A percentile compares a stretch with the other conserved stretches of the same genome.
Conservation (phyloP, 1,140 invertebrate species). For the Drosophila dunni region DNA sequence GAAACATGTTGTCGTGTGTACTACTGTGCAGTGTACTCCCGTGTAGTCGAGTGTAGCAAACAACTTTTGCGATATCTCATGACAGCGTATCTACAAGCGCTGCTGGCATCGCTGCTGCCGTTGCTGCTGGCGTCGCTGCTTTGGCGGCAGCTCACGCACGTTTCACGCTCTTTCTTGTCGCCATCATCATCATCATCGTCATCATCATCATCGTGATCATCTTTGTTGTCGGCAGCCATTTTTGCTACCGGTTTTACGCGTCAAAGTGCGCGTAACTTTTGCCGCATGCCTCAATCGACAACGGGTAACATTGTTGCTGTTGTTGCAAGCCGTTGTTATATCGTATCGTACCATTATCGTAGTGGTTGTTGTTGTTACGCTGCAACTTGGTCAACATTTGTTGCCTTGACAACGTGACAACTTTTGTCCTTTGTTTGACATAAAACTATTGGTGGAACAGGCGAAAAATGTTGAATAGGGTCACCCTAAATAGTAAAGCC, state of each 20-base stretch:
- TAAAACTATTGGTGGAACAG: background rate
- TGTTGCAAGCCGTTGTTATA: conserved; percentile 18
- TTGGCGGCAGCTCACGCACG: conserved; percentile 61
- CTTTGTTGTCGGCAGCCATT: conserved; percentile 56
- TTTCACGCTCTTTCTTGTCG: conserved; percentile 68
- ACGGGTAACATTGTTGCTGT: conserved; percentile 58
- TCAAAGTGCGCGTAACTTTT: conserved; percentile 79
- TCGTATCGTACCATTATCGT: conserved; percentile 5
- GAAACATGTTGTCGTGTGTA: conserved; percentile 45
- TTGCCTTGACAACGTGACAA: conserved; percentile 48
- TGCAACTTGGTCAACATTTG: conserved; percentile 52
- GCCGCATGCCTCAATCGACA: conserved; percentile 67
- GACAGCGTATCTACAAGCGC: conserved; percentile 58
- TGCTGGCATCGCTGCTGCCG: conserved; percentile 50
- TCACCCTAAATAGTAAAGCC: background rate
- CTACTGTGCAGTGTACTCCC: background rate
- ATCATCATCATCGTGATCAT: conserved; percentile 14
- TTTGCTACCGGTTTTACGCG: conserved; percentile 80
- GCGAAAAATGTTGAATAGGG: background rate
- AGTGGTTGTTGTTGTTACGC: conserved; percentile 33
- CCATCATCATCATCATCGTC: conserved; percentile 28
- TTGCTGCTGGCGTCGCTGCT: conserved; percentile 24
- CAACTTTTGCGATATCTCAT: conserved; percentile 67
- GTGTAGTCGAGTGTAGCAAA: conserved; percentile 70
- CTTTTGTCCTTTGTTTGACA: conserved; percentile 51